phyloP scores from a whole-genome alignment of 2,888 invertebrate species.

The Zaprionus bogoriensis region DNA sequence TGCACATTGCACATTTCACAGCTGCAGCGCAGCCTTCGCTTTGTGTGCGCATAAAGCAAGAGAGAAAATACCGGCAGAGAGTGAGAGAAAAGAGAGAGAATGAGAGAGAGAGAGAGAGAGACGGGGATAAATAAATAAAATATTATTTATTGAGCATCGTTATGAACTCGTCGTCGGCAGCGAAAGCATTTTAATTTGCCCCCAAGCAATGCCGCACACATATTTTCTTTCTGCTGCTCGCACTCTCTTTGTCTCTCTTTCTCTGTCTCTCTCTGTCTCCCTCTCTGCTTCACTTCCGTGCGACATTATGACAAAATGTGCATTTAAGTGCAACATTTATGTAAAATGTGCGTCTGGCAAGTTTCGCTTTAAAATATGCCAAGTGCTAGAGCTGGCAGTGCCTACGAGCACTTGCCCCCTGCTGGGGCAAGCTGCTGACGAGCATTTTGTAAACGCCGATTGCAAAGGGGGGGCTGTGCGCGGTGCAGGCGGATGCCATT shows the following conservation, averaged over 20 bases:
- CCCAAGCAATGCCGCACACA: slow-evolving; percentile 19
- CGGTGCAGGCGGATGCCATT: slow-evolving; percentile 48
- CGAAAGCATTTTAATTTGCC: slow-evolving; percentile 70
- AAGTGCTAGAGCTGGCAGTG: not conserved
- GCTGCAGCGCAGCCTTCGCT: no score
- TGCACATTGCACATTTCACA: slow-evolving; percentile 48
- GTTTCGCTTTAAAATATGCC: slow-evolving; percentile 72
- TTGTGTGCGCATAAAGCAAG: no score
- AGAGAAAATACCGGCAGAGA: no score
- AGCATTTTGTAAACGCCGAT: slow-evolving; percentile 68
- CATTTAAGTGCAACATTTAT: slow-evolving; percentile 78
- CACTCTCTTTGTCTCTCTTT: slow-evolving; percentile 3
- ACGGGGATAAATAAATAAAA: slow-evolving; percentile 56
- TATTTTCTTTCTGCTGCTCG: not conserved
- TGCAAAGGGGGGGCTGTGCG: slow-evolving; percentile 3
- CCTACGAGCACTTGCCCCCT: not conserved
- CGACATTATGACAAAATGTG: slow-evolving; percentile 74
- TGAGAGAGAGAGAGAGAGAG: no score
- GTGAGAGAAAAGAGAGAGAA: no score
- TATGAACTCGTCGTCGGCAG: slow-evolving; percentile 44
- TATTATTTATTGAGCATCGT: slow-evolving; percentile 73
- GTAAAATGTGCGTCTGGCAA: slow-evolving; percentile 78
- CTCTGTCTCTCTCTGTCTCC: not conserved
- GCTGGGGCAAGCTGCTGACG: slow-evolving; percentile 58
- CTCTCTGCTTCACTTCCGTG: slow-evolving; percentile 21